These are phyloP conservation scores for Myotis vivesi DNA, from an alignment of 2,797 vertebrate species.

Conservation along the genomic window DNA sequence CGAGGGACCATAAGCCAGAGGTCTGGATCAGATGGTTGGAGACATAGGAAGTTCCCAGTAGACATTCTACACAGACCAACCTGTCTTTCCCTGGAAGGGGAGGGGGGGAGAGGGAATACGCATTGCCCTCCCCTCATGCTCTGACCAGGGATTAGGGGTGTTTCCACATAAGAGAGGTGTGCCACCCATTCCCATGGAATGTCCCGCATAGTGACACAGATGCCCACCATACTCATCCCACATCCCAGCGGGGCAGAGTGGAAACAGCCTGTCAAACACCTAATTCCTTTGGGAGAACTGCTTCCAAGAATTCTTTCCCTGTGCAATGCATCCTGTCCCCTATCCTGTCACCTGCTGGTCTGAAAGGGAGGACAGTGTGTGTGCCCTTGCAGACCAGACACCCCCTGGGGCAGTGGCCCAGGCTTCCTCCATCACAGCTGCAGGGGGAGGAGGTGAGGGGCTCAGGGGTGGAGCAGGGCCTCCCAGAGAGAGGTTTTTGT, in stretches of 20 bases:
- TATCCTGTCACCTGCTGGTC: rapidly evolving
- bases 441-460: neutral
- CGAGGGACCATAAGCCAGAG: too few relatives aligned
- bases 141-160: neutral
- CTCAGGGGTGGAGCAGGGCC: rapidly evolving
- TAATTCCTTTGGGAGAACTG: neutral
- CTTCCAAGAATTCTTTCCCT: neutral
- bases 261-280: neutral
- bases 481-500: neutral
- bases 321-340: rapidly evolving
- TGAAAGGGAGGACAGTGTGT: neutral
- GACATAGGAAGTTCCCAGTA: too few relatives aligned
- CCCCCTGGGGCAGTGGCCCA: neutral
- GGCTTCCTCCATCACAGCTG: neutral
- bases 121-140: neutral
- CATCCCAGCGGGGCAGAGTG: rapidly evolving
- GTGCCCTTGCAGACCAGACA: too few relatives aligned
- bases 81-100: neutral
- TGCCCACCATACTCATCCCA: too few relatives aligned
- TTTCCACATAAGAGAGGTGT: too few relatives aligned
- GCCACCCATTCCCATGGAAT: rapidly evolving
- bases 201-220: neutral
- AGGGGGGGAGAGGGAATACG: rapidly evolving
- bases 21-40: too few relatives aligned
- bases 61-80: neutral